Evolutionary conservation across 2,113 vertebrate species (phyloP).

Genomic region (Zootoca vivipara): DNA sequence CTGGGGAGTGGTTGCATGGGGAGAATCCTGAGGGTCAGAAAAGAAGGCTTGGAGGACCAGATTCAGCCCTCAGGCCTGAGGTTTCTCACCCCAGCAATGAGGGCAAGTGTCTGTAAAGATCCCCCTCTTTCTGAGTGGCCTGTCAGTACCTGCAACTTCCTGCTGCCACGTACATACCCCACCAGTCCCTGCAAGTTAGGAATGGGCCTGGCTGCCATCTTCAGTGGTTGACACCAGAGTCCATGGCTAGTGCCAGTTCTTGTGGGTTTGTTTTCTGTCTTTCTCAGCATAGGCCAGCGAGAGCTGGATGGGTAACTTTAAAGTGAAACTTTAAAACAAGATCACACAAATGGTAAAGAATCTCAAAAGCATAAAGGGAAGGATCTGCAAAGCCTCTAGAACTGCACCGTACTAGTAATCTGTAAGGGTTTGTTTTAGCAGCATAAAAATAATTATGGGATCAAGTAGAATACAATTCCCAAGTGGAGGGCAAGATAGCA

Average conservation of each 20-base stretch:
- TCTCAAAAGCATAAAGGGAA: conserved; percentile 18
- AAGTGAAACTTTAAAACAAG: conserved; percentile 9
- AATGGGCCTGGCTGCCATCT: not conserved
- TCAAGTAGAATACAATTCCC: conserved; percentile 73
- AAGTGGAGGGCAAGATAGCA: conserved; percentile 72
- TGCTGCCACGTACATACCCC: not conserved
- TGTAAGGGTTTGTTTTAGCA: conserved; percentile 61
- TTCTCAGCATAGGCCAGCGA: not conserved
- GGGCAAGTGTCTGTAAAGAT: no score
- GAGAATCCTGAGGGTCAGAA: no score
- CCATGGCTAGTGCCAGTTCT: not conserved
- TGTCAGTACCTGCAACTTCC: not conserved
- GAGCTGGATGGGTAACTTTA: conserved; percentile 37
- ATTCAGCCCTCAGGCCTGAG: no score
- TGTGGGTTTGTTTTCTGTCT: not conserved
- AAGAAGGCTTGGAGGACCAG: no score
- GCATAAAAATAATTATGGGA: conserved; percentile 72
- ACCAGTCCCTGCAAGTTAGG: not conserved
- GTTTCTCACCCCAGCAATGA: no score
- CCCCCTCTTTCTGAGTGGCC: no score
- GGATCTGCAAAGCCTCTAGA: conserved; percentile 50
- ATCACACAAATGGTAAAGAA: conserved; percentile 6
- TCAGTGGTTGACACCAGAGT: not conserved
- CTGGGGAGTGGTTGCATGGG: no score
- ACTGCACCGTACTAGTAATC: conserved; percentile 54